phyloP scores from a whole-genome alignment of 2,797 vertebrate genomes.

The Astyanax mexicanus region DNA sequence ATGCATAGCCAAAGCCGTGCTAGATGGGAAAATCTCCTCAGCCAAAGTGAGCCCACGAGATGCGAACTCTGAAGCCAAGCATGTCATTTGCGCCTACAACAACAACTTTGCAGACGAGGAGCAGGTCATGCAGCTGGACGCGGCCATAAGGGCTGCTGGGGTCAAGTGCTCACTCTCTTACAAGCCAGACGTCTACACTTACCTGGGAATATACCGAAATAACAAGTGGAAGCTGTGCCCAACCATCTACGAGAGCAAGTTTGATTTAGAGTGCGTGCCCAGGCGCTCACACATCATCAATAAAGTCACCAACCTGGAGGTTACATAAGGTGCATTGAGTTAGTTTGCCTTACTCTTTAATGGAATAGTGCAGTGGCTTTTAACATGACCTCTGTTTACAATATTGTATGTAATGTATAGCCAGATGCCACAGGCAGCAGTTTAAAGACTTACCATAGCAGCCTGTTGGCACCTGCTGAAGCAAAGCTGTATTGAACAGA shows the following conservation, averaged over 20 bases:
- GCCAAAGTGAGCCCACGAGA: conserved; percentile 87
- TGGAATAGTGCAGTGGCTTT: not conserved
- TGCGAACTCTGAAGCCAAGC: conserved; percentile 71
- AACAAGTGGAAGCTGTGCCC: conserved; percentile 92
- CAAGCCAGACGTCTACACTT: conserved; percentile 91
- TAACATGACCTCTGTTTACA: not conserved
- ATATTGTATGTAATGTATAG: not conserved
- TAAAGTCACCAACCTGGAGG: conserved; percentile 85
- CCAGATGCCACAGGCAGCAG: not conserved
- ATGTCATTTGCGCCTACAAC: conserved; percentile 90
- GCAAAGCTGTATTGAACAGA: not conserved
- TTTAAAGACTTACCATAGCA: too few relatives aligned
- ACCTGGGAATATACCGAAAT: conserved; percentile 90
- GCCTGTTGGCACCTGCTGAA: too few relatives aligned
- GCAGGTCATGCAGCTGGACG: conserved; percentile 82
- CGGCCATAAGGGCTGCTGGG: conserved; percentile 82
- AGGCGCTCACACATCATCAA: conserved; percentile 86
- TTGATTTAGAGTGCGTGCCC: conserved; percentile 87
- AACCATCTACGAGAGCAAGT: conserved; percentile 92
- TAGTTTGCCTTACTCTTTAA: not conserved
- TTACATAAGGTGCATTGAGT: conserved; percentile 74
- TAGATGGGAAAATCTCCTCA: conserved; percentile 80
- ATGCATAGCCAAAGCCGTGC: conserved; percentile 81
- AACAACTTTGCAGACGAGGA: conserved; percentile 86
- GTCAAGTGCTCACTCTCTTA: conserved; percentile 88